Evolutionary conservation across 2,113 vertebrate species (phyloP).

Genomic region (Mormoops blainvillei): DNA sequence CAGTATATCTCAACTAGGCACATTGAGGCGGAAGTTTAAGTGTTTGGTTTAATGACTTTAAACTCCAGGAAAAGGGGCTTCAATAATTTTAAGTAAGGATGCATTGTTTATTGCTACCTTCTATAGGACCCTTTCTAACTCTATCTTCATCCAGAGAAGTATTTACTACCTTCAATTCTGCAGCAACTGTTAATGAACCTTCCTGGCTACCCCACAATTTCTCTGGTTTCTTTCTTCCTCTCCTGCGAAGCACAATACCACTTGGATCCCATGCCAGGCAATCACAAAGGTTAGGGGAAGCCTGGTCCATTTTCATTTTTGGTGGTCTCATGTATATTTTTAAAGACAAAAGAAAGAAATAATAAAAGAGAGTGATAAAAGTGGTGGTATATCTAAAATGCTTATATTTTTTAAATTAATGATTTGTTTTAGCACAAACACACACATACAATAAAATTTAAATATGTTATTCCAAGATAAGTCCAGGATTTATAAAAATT

Average conservation of each 20-base stretch:
- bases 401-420: background rate
- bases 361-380: background rate
- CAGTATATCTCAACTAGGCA: background rate
- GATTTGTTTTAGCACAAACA: background rate
- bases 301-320: background rate
- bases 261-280: background rate
- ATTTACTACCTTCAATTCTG: background rate
- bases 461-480: background rate
- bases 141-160: background rate
- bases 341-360: background rate
- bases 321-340: background rate
- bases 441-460: background rate
- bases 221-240: background rate
- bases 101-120: background rate
- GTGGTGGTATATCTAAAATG: background rate
- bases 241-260: background rate
- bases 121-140: background rate
- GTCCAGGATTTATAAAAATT: background rate
- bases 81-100: background rate
- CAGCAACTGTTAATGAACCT: background rate
- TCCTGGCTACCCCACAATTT: background rate
- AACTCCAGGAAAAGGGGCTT: background rate
- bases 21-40: background rate
- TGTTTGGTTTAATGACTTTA: conserved; percentile 19
- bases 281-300: background rate